Conservation (phyloP, 2,113 vertebrate genomes). For the Phocoena phocoena region DNA sequence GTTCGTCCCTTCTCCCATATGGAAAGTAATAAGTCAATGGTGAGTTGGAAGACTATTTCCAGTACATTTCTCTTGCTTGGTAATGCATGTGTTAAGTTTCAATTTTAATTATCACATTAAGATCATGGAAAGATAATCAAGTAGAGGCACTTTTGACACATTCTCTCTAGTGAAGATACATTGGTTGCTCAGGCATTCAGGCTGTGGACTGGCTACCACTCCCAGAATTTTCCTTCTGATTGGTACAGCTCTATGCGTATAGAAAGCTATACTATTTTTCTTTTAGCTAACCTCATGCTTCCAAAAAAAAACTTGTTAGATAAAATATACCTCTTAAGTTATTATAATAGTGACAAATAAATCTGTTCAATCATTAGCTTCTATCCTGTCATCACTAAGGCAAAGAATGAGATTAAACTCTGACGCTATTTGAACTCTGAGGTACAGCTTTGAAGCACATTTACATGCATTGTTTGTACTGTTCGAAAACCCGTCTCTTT, state of each 20-base stretch:
- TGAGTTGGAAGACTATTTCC: not conserved
- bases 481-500: not conserved
- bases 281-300: not conserved
- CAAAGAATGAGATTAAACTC: not conserved
- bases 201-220: not conserved
- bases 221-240: not conserved
- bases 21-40: not conserved
- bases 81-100: not conserved
- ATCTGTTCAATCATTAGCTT: not conserved
- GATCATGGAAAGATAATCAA: not conserved
- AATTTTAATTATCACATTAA: slow-evolving; percentile 42
- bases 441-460: not conserved
- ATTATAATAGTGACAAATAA: not conserved
- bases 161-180: not conserved
- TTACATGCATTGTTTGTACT: not conserved
- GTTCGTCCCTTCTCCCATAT: not conserved
- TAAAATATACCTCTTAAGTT: not conserved
- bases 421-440: not conserved
- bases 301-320: not conserved
- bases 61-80: slow-evolving; percentile 7
- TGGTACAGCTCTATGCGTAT: not conserved
- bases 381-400: not conserved
- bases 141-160: not conserved
- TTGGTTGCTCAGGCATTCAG: not conserved
- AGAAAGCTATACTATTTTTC: not conserved